These are phyloP conservation scores for Ligdia adustata DNA, from an alignment of 2,888 invertebrate genomes.

Conservation along the genomic window DNA sequence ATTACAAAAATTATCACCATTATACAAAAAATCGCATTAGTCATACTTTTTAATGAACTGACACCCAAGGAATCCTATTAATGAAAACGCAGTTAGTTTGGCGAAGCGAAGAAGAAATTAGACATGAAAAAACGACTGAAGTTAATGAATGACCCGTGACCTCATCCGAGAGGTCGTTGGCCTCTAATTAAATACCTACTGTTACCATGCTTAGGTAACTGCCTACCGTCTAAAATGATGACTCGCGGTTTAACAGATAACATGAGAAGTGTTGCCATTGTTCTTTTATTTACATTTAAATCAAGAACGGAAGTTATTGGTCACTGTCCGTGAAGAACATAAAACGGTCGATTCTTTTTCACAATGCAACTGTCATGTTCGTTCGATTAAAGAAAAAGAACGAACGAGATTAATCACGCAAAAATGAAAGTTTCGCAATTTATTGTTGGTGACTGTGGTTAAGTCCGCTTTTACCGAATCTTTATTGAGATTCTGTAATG, in stretches of 20 bases:
- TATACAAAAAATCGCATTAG: constrained; percentile 17
- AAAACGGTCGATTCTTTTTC: constrained; percentile 5
- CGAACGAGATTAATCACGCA: constrained; percentile 10
- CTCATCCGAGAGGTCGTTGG: constrained; percentile 42
- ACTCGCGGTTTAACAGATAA: constrained; percentile 30
- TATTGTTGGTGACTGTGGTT: constrained; percentile 12
- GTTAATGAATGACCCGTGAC: constrained; percentile 51
- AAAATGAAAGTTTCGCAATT: constrained; percentile 19
- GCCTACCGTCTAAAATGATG: constrained; percentile 21
- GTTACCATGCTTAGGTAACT: constrained; percentile 31
- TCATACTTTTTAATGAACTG: constrained; percentile 31
- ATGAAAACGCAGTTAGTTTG: constrained; percentile 25
- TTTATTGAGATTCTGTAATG: constrained; percentile 13
- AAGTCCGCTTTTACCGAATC: constrained; percentile 8
- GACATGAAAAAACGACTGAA: constrained; percentile 30
- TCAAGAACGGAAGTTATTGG: constrained; percentile 30
- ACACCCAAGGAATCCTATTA: constrained; percentile 28
- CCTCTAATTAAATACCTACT: constrained; percentile 47
- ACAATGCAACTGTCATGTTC: constrained; percentile 17
- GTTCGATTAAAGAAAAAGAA: constrained; percentile 12
- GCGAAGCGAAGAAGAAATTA: constrained; percentile 38
- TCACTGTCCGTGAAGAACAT: constrained; percentile 19
- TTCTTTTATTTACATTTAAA: constrained; percentile 28
- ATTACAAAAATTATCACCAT: too few species aligned
- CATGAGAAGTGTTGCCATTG: constrained; percentile 29